These are phyloP conservation scores for Ligdia adustata DNA, from an alignment of 2,888 invertebrate species.

Conservation along the genomic window DNA sequence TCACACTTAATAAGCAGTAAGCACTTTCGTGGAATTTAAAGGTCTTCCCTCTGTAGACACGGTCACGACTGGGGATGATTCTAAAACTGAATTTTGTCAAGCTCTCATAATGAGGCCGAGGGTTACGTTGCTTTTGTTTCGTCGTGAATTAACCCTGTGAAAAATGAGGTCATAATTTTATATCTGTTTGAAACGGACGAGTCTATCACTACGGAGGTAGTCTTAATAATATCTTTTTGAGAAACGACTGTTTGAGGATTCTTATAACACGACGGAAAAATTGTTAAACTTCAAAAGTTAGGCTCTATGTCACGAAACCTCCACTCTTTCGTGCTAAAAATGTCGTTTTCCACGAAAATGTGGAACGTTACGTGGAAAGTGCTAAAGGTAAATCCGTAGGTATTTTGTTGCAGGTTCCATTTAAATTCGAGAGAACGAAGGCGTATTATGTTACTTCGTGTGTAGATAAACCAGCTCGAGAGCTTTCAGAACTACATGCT, in stretches of 20 bases:
- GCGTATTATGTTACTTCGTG: conserved; percentile 33
- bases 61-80: conserved; percentile 34
- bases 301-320: conserved; percentile 17
- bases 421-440: conserved; percentile 33
- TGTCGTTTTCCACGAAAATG: conserved; percentile 17
- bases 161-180: conserved; percentile 24
- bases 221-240: conserved; percentile 11
- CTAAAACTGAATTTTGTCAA: conserved; percentile 42
- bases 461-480: conserved; percentile 30
- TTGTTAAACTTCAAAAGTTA: conserved; percentile 4
- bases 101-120: conserved; percentile 40
- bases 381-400: conserved; percentile 18
- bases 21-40: conserved; percentile 56
- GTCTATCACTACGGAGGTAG: conserved; percentile 10
- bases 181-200: conserved; percentile 5
- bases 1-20: conserved; percentile 64
- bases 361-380: conserved; percentile 9
- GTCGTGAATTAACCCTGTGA: conserved; percentile 22
- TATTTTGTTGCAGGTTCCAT: conserved; percentile 34
- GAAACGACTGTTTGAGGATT: conserved; percentile 8
- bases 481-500: conserved; percentile 29
- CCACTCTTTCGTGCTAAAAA: conserved; percentile 18
- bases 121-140: conserved; percentile 32
- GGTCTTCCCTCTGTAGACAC: conserved; percentile 36
- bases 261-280: conserved; percentile 2